Base-by-base conservation (phyloP, 2,113 vertebrate genomes). In the Antennarius striatus region DNA sequence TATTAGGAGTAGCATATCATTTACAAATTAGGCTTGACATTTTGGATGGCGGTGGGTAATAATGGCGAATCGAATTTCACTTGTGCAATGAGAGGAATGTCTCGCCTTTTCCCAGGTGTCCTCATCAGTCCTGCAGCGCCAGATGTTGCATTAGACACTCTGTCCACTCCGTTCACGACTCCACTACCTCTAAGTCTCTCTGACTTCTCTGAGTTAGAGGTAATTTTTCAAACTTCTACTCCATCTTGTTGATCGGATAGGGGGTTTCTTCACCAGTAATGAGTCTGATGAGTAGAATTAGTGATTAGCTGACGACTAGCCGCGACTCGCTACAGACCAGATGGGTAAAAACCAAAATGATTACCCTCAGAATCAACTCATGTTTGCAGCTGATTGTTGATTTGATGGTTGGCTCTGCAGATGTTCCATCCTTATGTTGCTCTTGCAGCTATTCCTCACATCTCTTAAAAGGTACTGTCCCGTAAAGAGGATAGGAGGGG, bases 1-100 rank as follows among this genome's bases (percentile, higher is more conserved):
- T 86, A 90, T 90, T 85, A 85, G 80, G 52, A 71, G 69, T 56
- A 78, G 85, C 85, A 78, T 84, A 84, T 89, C 57, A 84, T 86
- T 90, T 86, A 85, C 82, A 87, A 86, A 89, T 91, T 84, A 86
- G 63, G 53, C 71, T 61, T 90, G 87, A 88, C 85, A 87, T 90
- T 91, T 90, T 73, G 80, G 73, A 81, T 71, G 68, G 68, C 71
- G 70, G 60, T 43, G 62, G 81, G 81, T 81, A 77, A 80, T 82
- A 79, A 83, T 73, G 60, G 49, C 74, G 75, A 75, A 77, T 77
- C 80, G 60, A 72, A 70, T 89, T 86, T 75, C 66, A 75, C 57
- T 74, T 43, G 9, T 43, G 42, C 10, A 3, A 43, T 43, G 42
- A 43, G 42, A 11, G 42, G 42, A 43, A 43, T 43, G 42, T 43